phyloP scores from a whole-genome alignment of 2,113 vertebrate genomes.

The Pterocles gutturalis region DNA sequence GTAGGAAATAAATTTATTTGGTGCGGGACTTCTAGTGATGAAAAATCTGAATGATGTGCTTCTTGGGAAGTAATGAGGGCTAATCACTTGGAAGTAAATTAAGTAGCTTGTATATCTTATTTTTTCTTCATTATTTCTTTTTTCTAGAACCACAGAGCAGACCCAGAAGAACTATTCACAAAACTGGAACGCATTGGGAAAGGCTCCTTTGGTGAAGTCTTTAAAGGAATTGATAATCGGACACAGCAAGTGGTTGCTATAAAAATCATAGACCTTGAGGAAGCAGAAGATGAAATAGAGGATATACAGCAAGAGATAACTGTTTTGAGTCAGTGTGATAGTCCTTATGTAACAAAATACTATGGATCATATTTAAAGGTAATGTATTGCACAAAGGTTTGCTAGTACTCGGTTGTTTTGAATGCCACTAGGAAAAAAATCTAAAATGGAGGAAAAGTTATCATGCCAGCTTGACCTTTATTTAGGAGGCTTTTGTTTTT shows the following conservation, averaged over 20 bases:
- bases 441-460: not conserved
- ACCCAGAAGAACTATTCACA: slow-evolving; percentile 92
- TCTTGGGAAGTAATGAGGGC: not conserved
- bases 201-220: slow-evolving; percentile 94
- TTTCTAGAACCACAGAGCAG: slow-evolving; percentile 86
- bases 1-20: not conserved
- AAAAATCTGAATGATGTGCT: not conserved
- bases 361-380: slow-evolving; percentile 95
- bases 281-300: slow-evolving; percentile 95
- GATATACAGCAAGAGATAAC: slow-evolving; percentile 97
- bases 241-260: slow-evolving; percentile 92
- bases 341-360: slow-evolving; percentile 94
- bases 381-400: slow-evolving; percentile 12
- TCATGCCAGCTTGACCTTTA: not conserved
- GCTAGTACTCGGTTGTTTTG: not conserved
- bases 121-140: not conserved
- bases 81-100: not conserved
- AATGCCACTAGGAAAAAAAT: not conserved
- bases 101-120: not conserved
- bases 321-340: slow-evolving; percentile 93
- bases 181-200: slow-evolving; percentile 94
- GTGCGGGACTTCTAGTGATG: not conserved
- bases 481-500: not conserved
- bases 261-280: slow-evolving; percentile 94
- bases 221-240: slow-evolving; percentile 93